Evolutionary conservation across 2,113 vertebrate species (phyloP).

Genomic region (Muntiacus reevesi): DNA sequence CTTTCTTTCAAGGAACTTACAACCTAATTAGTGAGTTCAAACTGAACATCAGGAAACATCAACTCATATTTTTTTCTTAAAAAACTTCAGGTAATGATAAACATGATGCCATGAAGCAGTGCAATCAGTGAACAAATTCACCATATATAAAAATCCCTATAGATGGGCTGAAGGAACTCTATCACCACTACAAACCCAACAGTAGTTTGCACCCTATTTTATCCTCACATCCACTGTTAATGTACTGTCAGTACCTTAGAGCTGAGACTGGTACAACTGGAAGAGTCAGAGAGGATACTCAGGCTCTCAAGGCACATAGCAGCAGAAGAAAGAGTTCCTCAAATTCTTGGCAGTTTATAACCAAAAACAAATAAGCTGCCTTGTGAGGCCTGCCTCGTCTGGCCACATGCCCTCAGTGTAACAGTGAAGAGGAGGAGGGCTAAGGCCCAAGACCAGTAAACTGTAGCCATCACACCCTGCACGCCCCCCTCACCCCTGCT

Average conservation of each 20-base stretch:
- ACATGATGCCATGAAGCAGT: background rate
- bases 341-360: background rate
- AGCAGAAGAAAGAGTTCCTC: background rate
- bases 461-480: background rate
- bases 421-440: background rate
- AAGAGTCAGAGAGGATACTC: background rate
- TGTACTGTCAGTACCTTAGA: background rate
- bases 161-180: background rate
- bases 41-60: background rate
- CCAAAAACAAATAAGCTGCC: background rate
- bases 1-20: background rate
- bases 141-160: background rate
- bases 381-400: background rate
- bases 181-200: background rate
- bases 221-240: background rate
- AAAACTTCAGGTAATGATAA: background rate
- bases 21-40: background rate
- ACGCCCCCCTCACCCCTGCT: background rate
- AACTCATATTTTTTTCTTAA: background rate
- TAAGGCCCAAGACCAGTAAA: background rate
- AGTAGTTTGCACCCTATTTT: background rate
- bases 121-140: background rate
- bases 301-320: background rate
- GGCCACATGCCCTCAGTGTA: background rate
- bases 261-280: background rate